These are phyloP conservation scores for Helogale parvula DNA, from an alignment of 2,113 vertebrate genomes.

Conservation along the genomic window DNA sequence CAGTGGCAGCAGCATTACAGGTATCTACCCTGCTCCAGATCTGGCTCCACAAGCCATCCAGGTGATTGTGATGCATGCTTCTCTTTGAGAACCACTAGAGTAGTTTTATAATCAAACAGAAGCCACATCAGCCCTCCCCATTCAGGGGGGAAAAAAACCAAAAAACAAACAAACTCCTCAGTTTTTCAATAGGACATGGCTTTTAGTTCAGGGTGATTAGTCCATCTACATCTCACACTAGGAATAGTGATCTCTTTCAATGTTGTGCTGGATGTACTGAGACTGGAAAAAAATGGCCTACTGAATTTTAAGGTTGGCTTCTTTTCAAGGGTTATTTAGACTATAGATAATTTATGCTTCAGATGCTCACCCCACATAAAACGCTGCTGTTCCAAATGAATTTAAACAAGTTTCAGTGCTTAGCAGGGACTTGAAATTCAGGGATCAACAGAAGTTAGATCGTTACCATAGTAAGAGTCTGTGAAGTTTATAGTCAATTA, in stretches of 20 bases:
- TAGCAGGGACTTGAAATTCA: not conserved
- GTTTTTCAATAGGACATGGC: not conserved
- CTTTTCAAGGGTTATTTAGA: conserved; percentile 30
- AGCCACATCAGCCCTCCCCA: not conserved
- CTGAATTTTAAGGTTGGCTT: not conserved
- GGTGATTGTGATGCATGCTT: not conserved
- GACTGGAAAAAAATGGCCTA: not conserved
- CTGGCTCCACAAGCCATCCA: not conserved
- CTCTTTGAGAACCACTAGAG: not conserved
- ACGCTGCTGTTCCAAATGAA: not conserved
- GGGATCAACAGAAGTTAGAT: not conserved
- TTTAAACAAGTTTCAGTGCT: not conserved
- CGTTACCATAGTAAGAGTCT: not conserved
- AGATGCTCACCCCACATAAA: not conserved
- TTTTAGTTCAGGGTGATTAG: not conserved
- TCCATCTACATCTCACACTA: not conserved
- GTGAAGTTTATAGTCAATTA: not conserved
- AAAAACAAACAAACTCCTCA: not conserved
- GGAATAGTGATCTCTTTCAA: not conserved
- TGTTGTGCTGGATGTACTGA: not conserved
- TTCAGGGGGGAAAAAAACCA: not conserved
- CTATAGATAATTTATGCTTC: not conserved
- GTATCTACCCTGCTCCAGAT: too few species aligned
- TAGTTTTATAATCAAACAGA: not conserved
- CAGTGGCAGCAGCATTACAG: not conserved